Conservation (phyloP, 2,888 invertebrate genomes). For the Lasioglossum figueresi region DNA sequence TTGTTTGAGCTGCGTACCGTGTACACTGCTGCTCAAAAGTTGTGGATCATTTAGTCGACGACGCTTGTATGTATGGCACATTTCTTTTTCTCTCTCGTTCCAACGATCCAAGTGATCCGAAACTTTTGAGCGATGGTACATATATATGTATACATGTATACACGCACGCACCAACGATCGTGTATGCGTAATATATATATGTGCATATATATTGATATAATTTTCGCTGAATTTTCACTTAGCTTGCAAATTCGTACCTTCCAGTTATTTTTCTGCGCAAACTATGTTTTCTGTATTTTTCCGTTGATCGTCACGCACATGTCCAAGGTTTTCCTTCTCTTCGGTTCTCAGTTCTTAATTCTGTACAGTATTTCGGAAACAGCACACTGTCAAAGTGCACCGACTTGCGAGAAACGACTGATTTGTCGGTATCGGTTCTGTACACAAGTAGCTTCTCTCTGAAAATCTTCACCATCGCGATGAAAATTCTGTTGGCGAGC, state of each 20-base stretch:
- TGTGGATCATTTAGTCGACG: neutral
- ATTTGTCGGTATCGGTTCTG: neutral
- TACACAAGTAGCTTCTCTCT: neutral
- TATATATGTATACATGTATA: neutral
- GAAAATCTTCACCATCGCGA: neutral
- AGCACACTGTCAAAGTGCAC: neutral
- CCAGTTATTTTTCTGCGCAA: constrained; percentile 19
- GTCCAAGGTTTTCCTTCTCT: neutral
- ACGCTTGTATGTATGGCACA: neutral
- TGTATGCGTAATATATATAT: neutral
- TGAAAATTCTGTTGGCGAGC: neutral
- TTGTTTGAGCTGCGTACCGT: constrained; percentile 15
- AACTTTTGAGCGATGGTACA: constrained; percentile 12
- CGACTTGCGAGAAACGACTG: neutral
- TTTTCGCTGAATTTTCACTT: constrained; percentile 21
- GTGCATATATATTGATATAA: neutral
- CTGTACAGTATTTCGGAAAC: neutral
- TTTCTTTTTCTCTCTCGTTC: neutral
- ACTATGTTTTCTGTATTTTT: neutral
- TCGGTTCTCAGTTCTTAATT: neutral
- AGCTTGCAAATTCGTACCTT: constrained; percentile 16
- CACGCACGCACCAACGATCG: neutral
- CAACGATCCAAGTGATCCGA: neutral
- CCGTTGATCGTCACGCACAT: constrained; percentile 22
- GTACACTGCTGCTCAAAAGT: constrained; percentile 15